Base-by-base conservation (phyloP, 2,113 vertebrate genomes). In the Aythya baeri region DNA sequence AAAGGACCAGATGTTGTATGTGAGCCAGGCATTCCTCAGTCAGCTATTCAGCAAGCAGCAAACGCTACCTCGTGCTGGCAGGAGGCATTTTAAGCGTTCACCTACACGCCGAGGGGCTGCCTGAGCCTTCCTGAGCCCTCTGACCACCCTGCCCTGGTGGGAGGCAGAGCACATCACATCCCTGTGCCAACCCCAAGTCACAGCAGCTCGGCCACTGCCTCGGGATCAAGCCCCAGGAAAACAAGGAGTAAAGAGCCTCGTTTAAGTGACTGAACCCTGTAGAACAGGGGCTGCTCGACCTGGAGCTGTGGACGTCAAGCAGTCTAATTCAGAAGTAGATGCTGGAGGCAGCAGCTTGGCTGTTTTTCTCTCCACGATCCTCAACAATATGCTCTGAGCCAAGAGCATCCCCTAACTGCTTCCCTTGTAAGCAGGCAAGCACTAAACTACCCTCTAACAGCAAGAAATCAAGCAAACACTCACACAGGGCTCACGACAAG, bases 1-100 rank as follows among this genome's bases (percentile, higher is more conserved):
- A 83, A 79, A 89, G 0, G 16, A 83, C 78, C 97, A 97, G 97
- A 96, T 97, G 96, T 93, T 93, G 71, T 55, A 18, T 20, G 27
- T 34, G 73, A 95, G 90, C 88, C 86, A 90, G 77, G 91, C 88
- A 86, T 92, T 96, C 86, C 88, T 73, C 78, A 93, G 88, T 54
- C 90, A 93, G 96, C 83, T 92, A 83, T 82, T 96, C 70, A 86
- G 88, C 62, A 62, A 91, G 71, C 41, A 76, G 67, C 88, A 90
- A 96, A 90, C 8, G 73, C 68, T 90, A 54, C 83, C 76, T 88
- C 6, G 1, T 46, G 91, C 78, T 58, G 81, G 86, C 89, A 80
- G 57, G 80, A 61, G 79, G 88, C 22, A 55, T 29, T 22, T 38
- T 17, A 25, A 50, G 68, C 0, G 0, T n/a, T 77, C 15, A 0